Evolutionary conservation across 1,140 invertebrate species (phyloP).

Genomic region (Oscheius sp.): DNA sequence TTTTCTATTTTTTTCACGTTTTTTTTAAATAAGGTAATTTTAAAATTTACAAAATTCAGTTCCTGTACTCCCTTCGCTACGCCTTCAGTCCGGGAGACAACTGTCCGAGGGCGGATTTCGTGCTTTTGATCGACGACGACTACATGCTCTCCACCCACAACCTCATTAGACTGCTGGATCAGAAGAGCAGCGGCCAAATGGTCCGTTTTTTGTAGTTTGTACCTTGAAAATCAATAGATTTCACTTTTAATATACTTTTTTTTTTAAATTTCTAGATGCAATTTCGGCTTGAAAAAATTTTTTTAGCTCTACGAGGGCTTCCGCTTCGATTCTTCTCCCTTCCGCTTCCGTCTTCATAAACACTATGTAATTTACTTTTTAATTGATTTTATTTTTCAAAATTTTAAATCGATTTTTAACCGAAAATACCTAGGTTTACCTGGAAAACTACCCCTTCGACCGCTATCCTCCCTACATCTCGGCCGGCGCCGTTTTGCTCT

Average conservation of each 20-base stretch:
- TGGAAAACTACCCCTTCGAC: conserved; percentile 49
- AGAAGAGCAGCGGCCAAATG: too few relatives aligned
- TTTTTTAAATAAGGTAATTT: not conserved
- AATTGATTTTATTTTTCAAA: not conserved
- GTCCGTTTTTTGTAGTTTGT: too few relatives aligned
- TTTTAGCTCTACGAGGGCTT: conserved; percentile 50
- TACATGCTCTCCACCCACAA: conserved; percentile 50
- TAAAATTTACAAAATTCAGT: conserved; percentile 29
- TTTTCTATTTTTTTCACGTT: conserved; percentile 18
- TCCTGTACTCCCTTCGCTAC: conserved; percentile 43
- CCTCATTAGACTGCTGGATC: conserved; percentile 33
- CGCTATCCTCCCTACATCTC: conserved; percentile 56
- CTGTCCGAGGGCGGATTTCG: conserved; percentile 19
- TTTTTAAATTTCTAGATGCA: too few relatives aligned
- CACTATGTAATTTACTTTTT: conserved; percentile 41
- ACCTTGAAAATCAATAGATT: too few relatives aligned
- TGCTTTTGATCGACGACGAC: conserved; percentile 56
- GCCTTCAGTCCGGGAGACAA: conserved; percentile 40
- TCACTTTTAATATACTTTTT: too few relatives aligned
- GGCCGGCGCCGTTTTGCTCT: conserved; percentile 50
- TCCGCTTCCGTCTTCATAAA: conserved; percentile 47
- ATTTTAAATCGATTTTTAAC: not conserved
- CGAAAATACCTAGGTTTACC: conserved; percentile 48
- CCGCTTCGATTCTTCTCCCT: conserved; percentile 53
- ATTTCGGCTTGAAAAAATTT: not conserved